Conservation (phyloP, 1,140 invertebrate genomes). For the Anastrepha ludens region DNA sequence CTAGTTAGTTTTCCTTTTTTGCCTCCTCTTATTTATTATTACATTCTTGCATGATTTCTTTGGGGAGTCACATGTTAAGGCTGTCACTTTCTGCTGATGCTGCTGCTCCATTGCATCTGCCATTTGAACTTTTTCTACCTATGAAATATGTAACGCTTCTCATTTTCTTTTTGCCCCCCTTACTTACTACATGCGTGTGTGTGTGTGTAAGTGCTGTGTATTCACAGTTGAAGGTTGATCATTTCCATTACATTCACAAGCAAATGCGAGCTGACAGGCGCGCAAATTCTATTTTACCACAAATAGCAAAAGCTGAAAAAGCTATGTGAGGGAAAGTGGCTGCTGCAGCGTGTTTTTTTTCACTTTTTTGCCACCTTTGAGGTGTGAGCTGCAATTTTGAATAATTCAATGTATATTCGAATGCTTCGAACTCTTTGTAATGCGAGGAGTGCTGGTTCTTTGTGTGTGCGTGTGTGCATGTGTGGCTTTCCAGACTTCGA, state of each 20-base stretch:
- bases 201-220: not conserved
- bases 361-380: not conserved
- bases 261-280: slow-evolving; percentile 30
- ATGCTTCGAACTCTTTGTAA: not conserved
- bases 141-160: not conserved
- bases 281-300: slow-evolving; percentile 28
- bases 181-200: not conserved
- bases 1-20: not conserved
- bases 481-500: not conserved
- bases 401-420: not conserved
- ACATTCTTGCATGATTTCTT: slow-evolving; percentile 38
- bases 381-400: not conserved
- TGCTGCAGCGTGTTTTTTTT: not conserved
- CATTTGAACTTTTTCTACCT: not conserved
- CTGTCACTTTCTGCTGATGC: slow-evolving; percentile 43
- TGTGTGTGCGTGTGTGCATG: not conserved
- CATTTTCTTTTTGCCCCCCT: not conserved
- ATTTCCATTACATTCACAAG: slow-evolving; percentile 35
- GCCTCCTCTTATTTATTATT: slow-evolving; percentile 4
- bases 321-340: not conserved
- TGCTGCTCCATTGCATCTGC: not conserved
- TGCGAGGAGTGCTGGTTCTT: not conserved
- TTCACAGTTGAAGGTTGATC: slow-evolving; percentile 31
- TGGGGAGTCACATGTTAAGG: slow-evolving; percentile 42
- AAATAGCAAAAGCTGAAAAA: not conserved